Percentiles rank a stretch among this genome's conserved stretches.
These are phyloP conservation scores for Cynocephalus volans DNA, from an alignment of 2,113 vertebrate genomes.

Conservation along the genomic window DNA sequence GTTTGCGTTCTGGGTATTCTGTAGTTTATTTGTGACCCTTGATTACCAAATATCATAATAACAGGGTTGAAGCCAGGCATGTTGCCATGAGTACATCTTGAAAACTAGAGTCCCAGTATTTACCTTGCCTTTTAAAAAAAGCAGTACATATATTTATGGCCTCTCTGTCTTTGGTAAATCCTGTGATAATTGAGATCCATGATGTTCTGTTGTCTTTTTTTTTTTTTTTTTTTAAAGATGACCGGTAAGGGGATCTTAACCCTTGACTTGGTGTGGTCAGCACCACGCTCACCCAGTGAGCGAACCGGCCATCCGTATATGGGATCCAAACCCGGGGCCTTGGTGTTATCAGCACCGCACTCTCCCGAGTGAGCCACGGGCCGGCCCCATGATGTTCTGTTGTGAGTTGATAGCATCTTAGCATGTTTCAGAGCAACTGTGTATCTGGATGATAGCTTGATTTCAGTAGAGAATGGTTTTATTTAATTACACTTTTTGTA, in stretches of 20 bases:
- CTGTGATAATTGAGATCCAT: neutral
- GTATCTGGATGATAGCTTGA: neutral
- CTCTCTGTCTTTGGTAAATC: neutral
- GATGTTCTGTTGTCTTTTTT: neutral
- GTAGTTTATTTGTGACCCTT: constrained; percentile 31
- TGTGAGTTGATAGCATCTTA: neutral
- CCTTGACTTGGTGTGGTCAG: too few relatives aligned
- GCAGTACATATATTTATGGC: neutral
- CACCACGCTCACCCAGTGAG: too few relatives aligned
- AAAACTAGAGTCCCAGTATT: neutral
- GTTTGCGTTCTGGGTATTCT: constrained; percentile 64
- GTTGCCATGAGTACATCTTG: neutral
- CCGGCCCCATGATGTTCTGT: neutral
- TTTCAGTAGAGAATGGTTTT: constrained; percentile 30
- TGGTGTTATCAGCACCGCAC: too few relatives aligned
- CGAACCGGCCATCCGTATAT: too few relatives aligned
- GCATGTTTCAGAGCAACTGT: constrained; percentile 12
- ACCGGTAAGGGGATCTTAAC: too few relatives aligned
- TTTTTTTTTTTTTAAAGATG: too few relatives aligned
- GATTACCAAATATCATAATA: neutral
- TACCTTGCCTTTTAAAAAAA: constrained; percentile 15
- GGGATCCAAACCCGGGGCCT: too few relatives aligned
- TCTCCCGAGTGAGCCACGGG: too few relatives aligned
- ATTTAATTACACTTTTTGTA: neutral
- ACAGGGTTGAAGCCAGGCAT: neutral